Evolutionary conservation across 2,888 invertebrate species (phyloP), one percentile per base, ranked within the genome.

Genomic region (Drosophila stalkeri): DNA sequence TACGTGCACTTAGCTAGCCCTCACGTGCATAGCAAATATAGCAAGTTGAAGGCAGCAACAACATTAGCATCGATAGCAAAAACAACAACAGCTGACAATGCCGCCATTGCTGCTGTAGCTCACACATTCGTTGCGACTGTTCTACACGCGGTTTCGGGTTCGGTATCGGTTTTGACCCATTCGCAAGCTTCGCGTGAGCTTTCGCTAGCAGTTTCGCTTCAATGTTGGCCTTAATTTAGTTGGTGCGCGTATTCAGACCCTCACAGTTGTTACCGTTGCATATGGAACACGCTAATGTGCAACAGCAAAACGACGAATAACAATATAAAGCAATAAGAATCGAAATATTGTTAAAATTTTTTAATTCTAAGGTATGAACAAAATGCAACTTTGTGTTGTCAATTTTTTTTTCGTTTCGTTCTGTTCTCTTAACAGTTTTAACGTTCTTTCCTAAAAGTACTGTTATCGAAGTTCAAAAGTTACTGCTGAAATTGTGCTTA

Each of bases 141-240:
- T 60, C 62, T 56, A 56, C 56, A 56, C 49, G 49, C 37, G 59
- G 56, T 56, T 12, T 80, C 56, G 31, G 56, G 44, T 57, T 46
- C 75, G 69, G 59, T 68, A 64, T 76, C 66, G 73, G 61, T 79
- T 81, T 81, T 70, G 79, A 81, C 79, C 73, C 77, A 73, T 65
- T 81, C 67, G 70, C 65, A 72, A 78, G 78, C 80, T 78, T 76
- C 63, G 72, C 20, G 60, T 43, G 72, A 81, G 81, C 85, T 84
- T 84, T 88, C 74, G 82, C 80, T 70, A 66, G 60, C 82, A 69
- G 68, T 66, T 70, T 71, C 61, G 86, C 74, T 68, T 72, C 62
- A 70, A 66, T 73, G 77, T 86, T 84, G 84, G 84, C 84, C 86
- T 82, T 80, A 84, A 86, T 84, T 85, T 70, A 85, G 85, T 89